Conservation (phyloP, 2,888 invertebrate species). For the Limnephilus auricula region DNA sequence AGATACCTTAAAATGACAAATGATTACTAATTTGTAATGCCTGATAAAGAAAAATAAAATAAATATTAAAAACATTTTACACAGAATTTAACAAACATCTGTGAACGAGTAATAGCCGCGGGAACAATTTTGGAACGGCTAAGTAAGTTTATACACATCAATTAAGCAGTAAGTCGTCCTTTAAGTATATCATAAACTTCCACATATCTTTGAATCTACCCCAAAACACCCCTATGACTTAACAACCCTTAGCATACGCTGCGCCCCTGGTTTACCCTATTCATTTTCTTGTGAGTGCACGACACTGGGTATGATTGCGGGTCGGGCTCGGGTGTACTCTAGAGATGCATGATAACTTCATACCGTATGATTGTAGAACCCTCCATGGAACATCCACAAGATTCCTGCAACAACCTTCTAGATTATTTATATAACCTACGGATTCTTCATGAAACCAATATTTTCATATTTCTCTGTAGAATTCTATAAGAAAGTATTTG, state of each 20-base stretch:
- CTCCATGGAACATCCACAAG: background rate
- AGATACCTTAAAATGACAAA: background rate
- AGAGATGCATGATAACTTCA: conserved; percentile 12
- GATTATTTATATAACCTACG: background rate
- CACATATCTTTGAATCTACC: background rate
- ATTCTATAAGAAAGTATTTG: background rate
- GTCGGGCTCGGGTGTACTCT: background rate
- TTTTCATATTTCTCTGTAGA: background rate
- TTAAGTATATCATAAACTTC: background rate
- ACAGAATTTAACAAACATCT: background rate
- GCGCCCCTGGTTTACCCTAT: background rate
- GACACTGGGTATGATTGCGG: background rate
- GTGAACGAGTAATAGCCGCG: background rate
- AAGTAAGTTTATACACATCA: background rate
- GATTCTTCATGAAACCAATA: background rate
- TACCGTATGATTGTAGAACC: conserved; percentile 2
- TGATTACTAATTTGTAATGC: background rate
- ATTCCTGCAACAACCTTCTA: background rate
- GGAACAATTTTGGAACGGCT: background rate
- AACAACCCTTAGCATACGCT: background rate
- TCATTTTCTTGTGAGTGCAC: background rate
- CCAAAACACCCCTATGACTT: background rate
- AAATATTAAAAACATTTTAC: background rate
- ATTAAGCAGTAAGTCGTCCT: background rate
- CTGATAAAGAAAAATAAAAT: background rate